These are phyloP conservation scores for Dolomedes plantarius DNA, from an alignment of 2,888 invertebrate genomes.

Conservation along the genomic window DNA sequence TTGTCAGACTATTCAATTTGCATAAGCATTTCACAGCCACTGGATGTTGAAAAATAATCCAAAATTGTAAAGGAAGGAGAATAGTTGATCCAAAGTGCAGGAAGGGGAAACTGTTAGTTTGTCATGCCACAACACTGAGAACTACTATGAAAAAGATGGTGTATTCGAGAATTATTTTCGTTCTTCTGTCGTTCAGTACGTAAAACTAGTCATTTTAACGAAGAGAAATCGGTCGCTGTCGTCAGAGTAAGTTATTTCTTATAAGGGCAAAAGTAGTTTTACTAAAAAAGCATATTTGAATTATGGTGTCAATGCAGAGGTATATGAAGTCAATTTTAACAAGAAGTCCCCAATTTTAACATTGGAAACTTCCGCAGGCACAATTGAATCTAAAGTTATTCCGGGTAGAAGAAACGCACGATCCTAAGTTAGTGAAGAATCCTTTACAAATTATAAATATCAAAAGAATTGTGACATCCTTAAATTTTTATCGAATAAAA, in stretches of 20 bases:
- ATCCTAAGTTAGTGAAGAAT: too few relatives aligned
- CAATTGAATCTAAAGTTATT: too few relatives aligned
- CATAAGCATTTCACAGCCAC: constrained; percentile 12
- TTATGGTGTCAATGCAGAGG: background rate
- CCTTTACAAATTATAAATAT: too few relatives aligned
- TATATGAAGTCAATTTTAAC: background rate
- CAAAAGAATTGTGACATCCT: background rate
- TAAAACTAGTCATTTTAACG: background rate
- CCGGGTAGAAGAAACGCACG: too few relatives aligned
- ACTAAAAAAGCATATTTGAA: background rate
- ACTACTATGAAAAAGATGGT: background rate
- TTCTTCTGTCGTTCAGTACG: background rate
- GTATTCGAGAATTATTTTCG: background rate
- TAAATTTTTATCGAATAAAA: too few relatives aligned
- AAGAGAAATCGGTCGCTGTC: background rate
- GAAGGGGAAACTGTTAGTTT: constrained; percentile 11
- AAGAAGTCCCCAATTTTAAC: background rate
- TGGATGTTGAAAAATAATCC: constrained; percentile 19
- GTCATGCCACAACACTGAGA: background rate
- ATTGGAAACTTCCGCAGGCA: too few relatives aligned
- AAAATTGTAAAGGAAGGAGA: constrained; percentile 10
- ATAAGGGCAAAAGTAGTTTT: background rate
- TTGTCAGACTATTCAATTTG: constrained; percentile 15
- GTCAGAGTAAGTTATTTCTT: too few relatives aligned
- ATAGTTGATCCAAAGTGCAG: background rate